Evolutionary conservation across 1,140 invertebrate species (phyloP).

Genomic region (Rhopalosiphum maidis): DNA sequence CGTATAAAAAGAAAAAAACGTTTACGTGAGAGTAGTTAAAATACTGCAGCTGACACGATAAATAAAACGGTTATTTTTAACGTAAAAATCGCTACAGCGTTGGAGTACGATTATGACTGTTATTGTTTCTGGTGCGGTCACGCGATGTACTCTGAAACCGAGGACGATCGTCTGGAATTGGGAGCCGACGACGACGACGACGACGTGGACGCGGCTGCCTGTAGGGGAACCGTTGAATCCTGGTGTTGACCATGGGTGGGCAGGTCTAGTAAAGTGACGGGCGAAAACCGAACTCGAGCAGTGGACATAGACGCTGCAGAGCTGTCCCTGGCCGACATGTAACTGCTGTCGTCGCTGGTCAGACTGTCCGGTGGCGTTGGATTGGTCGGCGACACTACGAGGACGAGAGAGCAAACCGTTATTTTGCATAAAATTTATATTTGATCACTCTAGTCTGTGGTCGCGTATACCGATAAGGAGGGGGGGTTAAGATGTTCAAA

Average conservation of each 20-base stretch:
- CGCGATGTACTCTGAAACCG: constrained; percentile 10
- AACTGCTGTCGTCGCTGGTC: constrained; percentile 83
- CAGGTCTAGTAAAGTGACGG: constrained; percentile 70
- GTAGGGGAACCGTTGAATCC: constrained; percentile 71
- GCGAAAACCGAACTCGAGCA: constrained; percentile 81
- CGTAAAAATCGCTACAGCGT: neutral
- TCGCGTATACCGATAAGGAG: neutral
- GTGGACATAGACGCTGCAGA: constrained; percentile 68
- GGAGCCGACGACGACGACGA: constrained; percentile 60
- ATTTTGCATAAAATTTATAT: neutral
- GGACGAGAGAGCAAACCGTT: neutral
- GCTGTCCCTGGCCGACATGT: constrained; percentile 81
- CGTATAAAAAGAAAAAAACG: neutral
- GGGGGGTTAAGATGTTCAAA: neutral
- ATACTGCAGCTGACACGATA: constrained; percentile 28
- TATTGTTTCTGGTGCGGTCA: neutral
- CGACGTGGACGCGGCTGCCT: constrained; percentile 62
- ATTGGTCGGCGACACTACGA: constrained; percentile 76
- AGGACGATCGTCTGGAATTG: constrained; percentile 50
- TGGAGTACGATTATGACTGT: neutral
- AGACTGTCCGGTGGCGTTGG: constrained; percentile 85
- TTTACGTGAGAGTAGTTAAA: neutral
- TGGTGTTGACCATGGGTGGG: constrained; percentile 72
- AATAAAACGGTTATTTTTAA: neutral
- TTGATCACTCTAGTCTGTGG: neutral